Conservation (phyloP, 2,113 vertebrate genomes). For the Regulus satrapa region DNA sequence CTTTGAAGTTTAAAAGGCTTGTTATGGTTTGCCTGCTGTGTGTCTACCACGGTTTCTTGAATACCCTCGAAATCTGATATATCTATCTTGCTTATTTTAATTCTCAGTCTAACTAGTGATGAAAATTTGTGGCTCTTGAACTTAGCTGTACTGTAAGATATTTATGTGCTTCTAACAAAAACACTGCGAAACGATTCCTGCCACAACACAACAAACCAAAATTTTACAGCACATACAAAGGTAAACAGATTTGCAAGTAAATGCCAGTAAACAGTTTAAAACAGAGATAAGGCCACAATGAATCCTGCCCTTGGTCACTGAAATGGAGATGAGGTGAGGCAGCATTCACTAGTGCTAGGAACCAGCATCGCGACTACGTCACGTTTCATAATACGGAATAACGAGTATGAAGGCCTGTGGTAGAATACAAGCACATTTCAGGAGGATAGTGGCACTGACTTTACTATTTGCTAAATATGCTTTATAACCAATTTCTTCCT, state of each 20-base stretch:
- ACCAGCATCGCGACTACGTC: neutral
- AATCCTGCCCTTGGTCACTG: slow-evolving; percentile 74
- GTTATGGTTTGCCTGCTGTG: neutral
- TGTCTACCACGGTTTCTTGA: neutral
- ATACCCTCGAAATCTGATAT: neutral
- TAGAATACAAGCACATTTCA: slow-evolving; percentile 14
- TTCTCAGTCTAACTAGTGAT: slow-evolving; percentile 11
- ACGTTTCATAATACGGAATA: neutral
- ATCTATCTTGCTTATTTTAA: neutral
- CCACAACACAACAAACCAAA: neutral
- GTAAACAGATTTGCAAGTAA: slow-evolving; percentile 63
- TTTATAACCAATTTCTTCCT: slow-evolving; percentile 38
- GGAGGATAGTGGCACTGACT: slow-evolving; percentile 19
- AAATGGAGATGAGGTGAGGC: slow-evolving; percentile 66
- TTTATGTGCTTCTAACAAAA: slow-evolving; percentile 28
- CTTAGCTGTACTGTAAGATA: slow-evolving; percentile 5
- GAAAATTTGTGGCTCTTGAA: slow-evolving; percentile 48
- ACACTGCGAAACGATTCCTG: slow-evolving; percentile 34
- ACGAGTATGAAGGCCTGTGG: slow-evolving; percentile 23
- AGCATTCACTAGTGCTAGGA: slow-evolving; percentile 38
- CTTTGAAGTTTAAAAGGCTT: slow-evolving; percentile 32
- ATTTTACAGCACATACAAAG: slow-evolving; percentile 38
- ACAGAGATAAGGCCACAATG: slow-evolving; percentile 80
- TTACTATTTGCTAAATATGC: neutral
- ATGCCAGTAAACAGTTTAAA: slow-evolving; percentile 70